Base-by-base conservation (phyloP, 2,113 vertebrate species). In the Psittacara wagleri region DNA sequence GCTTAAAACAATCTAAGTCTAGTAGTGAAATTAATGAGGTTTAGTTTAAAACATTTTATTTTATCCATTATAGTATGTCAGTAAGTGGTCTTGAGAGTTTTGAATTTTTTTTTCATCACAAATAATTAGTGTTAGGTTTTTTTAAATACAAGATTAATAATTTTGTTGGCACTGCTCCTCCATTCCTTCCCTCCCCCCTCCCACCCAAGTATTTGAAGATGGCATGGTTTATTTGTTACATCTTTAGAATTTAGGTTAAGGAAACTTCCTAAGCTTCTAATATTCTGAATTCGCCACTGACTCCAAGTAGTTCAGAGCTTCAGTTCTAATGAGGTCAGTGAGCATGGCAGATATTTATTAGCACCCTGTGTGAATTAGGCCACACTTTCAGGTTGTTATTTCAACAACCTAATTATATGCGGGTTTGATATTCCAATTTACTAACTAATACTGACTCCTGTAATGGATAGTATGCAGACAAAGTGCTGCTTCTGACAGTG, bases 371-470 rank as follows among this genome's bases (percentile, higher is more conserved):
- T 86, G 91, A 96, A 96, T 95, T 96, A 96, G 95, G 95, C 86
- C 95, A 94, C 64, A 61, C 77, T 94, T 94, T 64, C 74, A 91
- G 86, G 86, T 82, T 95, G 83, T 94, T 95, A 92, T 91, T 95
- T 94, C 77, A 79, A 75, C 86, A 95, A 31, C 89, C 94, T 97
- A 96, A 95, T 97, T 97, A 95, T 94, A 89, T 91, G 91, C 94
- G 86, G 84, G 86, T 68, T 97, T 95, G 94, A 95, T 89, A 94
- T 81, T 92, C 88, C 93, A 94, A 72, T 95, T 94, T 87, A 61
- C 89, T 94, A 86, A 94, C n/a, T 83, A 25, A 80, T 91, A 78
- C 69, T 94, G 96, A 86, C 86, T 94, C 33, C 76, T 91, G 61
- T 92, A 91, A 84, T 92, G 73, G 86, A 78, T 70, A 94, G 68